Percentiles rank a stretch among this genome's conserved stretches.
Evolutionary conservation across 2,888 invertebrate genomes (phyloP).

Genomic region (Megalurothrips usitatus): DNA sequence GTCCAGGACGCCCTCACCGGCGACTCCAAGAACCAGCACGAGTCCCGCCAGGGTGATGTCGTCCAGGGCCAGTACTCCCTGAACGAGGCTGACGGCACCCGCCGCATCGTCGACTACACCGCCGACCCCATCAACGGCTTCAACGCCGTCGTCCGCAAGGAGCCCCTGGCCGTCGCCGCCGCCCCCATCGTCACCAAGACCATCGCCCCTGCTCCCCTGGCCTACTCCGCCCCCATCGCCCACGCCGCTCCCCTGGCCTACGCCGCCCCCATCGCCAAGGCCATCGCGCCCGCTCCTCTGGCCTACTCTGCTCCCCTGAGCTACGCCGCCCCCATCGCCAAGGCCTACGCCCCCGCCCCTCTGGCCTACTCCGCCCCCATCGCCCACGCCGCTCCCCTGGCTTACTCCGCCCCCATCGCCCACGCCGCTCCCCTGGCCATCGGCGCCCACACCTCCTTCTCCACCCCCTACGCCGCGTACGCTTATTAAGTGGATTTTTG

Average conservation of each 20-base stretch:
- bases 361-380: constrained; percentile 34
- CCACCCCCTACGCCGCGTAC: constrained; percentile 10
- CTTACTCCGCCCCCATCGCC: constrained; percentile 12
- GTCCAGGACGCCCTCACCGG: constrained; percentile 39
- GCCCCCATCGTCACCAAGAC: constrained; percentile 37
- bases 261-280: constrained; percentile 37
- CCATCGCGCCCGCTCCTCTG: constrained; percentile 36
- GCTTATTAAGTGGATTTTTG: background rate
- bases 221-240: constrained; percentile 33
- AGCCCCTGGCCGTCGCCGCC: constrained; percentile 35
- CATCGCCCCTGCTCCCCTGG: constrained; percentile 43
- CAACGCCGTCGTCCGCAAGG: constrained; percentile 39
- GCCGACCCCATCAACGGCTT: constrained; percentile 35
- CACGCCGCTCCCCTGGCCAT: constrained; percentile 39
- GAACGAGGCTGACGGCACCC: constrained; percentile 14
- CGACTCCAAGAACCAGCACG: background rate
- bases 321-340: too few relatives aligned
- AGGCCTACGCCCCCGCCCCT: too few relatives aligned
- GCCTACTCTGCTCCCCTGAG: constrained; percentile 37
- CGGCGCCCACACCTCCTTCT: constrained; percentile 40
- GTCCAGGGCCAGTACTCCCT: constrained; percentile 20
- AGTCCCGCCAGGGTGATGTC: background rate
- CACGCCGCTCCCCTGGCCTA: constrained; percentile 46
- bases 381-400: constrained; percentile 43
- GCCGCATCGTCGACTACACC: constrained; percentile 19